Percentiles rank a stretch among this genome's conserved stretches.
Conservation (phyloP, 2,888 invertebrate species). For the Esperia sulphurella region DNA sequence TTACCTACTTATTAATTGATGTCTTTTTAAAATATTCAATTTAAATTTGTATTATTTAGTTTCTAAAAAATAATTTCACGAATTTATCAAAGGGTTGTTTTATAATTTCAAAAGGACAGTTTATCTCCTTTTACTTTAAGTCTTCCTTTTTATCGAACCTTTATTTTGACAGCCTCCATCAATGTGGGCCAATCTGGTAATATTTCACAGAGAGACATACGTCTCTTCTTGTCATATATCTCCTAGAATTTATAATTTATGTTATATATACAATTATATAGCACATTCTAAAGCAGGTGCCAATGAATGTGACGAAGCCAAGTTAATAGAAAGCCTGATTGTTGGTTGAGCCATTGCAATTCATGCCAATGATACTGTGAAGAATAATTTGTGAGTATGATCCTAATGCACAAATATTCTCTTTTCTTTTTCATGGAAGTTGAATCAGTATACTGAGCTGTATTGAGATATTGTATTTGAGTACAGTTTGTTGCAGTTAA, state of each 20-base stretch:
- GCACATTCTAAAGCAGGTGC: constrained; percentile 2
- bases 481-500: neutral
- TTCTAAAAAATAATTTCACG: neutral
- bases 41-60: too few relatives aligned
- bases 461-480: too few relatives aligned
- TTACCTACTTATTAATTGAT: neutral
- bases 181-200: constrained; percentile 90
- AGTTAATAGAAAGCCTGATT: constrained; percentile 28
- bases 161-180: constrained; percentile 81
- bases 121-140: constrained; percentile 48
- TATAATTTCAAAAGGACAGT: constrained; percentile 43
- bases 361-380: neutral
- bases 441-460: too few relatives aligned
- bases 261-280: constrained; percentile 30
- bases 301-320: constrained; percentile 26
- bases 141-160: constrained; percentile 81
- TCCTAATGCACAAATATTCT: neutral
- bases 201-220: constrained; percentile 84
- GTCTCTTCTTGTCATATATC: constrained; percentile 83
- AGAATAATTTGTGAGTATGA: neutral
- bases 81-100: neutral
- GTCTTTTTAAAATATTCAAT: neutral
- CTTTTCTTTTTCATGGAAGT: too few relatives aligned
- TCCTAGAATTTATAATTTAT: constrained; percentile 79
- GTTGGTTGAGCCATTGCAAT: neutral